These are phyloP conservation scores for Solea solea DNA, from an alignment of 2,113 vertebrate species.

Conservation along the genomic window DNA sequence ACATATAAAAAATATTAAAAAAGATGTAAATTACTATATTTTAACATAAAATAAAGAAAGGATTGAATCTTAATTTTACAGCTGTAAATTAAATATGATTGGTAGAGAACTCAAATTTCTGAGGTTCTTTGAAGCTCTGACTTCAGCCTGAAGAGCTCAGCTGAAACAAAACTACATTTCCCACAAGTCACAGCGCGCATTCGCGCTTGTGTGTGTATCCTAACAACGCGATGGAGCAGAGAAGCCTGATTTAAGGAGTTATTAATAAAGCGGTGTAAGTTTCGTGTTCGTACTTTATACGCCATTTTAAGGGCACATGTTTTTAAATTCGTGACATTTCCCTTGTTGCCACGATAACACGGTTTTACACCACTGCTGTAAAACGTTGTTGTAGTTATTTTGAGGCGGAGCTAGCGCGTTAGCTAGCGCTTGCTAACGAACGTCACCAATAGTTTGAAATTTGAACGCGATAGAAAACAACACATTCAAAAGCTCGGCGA, in stretches of 20 bases:
- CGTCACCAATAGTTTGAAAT: not conserved
- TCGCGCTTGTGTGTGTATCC: not conserved
- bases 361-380: not conserved
- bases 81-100: too few species aligned
- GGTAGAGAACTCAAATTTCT: not conserved
- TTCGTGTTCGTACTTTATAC: not conserved
- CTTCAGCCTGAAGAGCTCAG: not conserved
- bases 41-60: too few species aligned
- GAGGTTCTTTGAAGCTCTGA: too few species aligned
- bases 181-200: constrained; percentile 33
- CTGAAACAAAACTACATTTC: constrained; percentile 69
- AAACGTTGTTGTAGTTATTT: not conserved
- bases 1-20: too few species aligned
- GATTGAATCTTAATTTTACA: too few species aligned
- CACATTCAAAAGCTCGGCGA: not conserved
- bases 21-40: too few species aligned
- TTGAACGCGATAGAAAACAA: not conserved
- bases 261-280: not conserved
- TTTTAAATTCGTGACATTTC: too few species aligned
- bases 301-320: not conserved
- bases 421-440: constrained; percentile 13
- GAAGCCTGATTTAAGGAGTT: not conserved
- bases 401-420: not conserved
- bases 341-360: not conserved
- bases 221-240: constrained; percentile 31